Evolutionary conservation across 2,113 vertebrate species (phyloP).

Genomic region (Peromyscus maniculatus): DNA sequence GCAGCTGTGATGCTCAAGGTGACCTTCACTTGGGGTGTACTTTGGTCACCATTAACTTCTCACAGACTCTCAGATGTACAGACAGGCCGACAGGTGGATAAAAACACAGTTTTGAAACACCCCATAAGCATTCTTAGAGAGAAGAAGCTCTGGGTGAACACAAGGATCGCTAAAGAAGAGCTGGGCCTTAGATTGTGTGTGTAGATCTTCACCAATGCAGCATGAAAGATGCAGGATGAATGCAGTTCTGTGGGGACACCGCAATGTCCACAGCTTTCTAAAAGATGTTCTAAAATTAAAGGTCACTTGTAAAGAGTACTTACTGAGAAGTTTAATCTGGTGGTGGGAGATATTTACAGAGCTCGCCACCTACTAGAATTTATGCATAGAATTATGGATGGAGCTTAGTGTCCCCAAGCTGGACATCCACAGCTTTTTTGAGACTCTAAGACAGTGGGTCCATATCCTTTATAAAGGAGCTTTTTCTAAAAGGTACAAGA

Average conservation of each 20-base stretch:
- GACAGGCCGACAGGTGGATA: neutral
- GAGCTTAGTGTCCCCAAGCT: accelerated
- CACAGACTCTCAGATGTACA: too few relatives aligned
- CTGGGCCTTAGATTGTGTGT: neutral
- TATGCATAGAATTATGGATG: too few relatives aligned
- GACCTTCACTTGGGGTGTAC: accelerated
- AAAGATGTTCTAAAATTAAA: neutral
- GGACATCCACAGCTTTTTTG: accelerated
- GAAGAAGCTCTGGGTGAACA: neutral
- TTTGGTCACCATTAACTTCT: accelerated
- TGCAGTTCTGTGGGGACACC: accelerated
- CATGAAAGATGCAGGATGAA: neutral
- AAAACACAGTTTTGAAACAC: neutral
- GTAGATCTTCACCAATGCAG: neutral
- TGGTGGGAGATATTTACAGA: accelerated
- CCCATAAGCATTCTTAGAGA: neutral
- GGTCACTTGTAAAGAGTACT: neutral
- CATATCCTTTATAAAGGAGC: accelerated
- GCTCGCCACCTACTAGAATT: neutral
- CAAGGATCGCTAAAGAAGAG: neutral
- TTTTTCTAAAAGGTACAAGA: neutral
- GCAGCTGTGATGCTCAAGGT: accelerated
- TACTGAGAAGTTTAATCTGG: neutral
- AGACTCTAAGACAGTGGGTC: accelerated
- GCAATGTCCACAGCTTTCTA: neutral